These are phyloP conservation scores for Dolomedes plantarius DNA, from an alignment of 2,888 invertebrate genomes.

Conservation along the genomic window DNA sequence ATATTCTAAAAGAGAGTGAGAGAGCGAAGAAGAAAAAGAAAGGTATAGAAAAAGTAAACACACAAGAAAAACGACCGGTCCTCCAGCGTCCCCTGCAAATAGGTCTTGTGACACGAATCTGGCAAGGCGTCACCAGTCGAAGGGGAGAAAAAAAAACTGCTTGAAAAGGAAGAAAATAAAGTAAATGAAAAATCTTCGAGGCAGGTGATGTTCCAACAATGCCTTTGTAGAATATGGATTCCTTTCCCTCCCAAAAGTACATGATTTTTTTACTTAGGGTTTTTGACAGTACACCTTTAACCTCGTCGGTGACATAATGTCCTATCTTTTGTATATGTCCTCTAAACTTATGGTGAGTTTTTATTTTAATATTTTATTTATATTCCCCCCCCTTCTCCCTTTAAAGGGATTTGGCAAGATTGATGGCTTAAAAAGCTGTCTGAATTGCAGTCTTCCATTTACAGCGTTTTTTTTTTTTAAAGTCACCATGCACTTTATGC, in stretches of 20 bases:
- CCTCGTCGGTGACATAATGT: background rate
- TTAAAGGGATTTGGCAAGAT: background rate
- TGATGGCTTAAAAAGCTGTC: background rate
- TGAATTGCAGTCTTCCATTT: background rate
- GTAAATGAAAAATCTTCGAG: background rate
- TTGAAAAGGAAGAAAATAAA: background rate
- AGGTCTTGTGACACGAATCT: conserved; percentile 51
- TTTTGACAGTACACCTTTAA: conserved; percentile 8
- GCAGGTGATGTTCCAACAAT: conserved; percentile 45
- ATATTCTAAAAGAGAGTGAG: background rate
- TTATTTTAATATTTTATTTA: background rate
- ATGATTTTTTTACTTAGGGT: background rate
- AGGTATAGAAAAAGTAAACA: background rate
- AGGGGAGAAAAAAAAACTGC: background rate
- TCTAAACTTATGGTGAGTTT: background rate
- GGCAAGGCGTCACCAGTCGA: background rate
- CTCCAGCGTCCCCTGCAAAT: background rate
- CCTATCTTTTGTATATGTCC: background rate
- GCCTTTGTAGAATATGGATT: conserved; percentile 6
- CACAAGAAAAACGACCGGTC: background rate
- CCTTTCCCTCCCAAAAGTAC: background rate
- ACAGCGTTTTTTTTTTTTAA: too few species aligned
- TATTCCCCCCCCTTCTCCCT: too few species aligned
- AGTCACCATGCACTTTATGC: too few species aligned
- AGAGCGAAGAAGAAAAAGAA: background rate